Base-by-base conservation (phyloP, 2,113 vertebrate genomes). In the Psilopogon haemacephalus region DNA sequence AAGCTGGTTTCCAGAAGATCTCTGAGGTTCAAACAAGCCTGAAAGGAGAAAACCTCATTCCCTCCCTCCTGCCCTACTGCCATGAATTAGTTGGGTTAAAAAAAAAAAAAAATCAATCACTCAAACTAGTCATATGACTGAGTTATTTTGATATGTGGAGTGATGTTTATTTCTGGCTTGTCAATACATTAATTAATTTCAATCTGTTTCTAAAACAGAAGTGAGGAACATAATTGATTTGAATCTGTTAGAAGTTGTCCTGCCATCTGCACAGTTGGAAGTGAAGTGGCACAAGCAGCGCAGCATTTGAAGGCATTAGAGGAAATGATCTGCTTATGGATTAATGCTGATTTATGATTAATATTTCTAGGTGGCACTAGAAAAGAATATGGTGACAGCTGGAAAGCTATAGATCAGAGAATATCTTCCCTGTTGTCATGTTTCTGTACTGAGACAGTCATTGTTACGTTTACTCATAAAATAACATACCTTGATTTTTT, bases 131-230 rank as follows among this genome's bases (percentile, higher is more conserved):
- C 27, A 3, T 52, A 18, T 56, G 54, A 65, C 15, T 2, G n/a
- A 71, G 58, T 85, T 96, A 88, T 89, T 96, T 91, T 83, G 71
- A 76, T 95, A 23, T 0, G 6, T 79, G 63, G 18, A 87, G 82
- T 67, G 58, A 48, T 87, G 68, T 93, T 93, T 94, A 84, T 92
- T 78, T 86, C 84, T 59, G 78, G 37, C 74, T 89, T 80, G 82
- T 95, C 94, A 91, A 91, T 95, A 80, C 68, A 88, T 92, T 32
- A 91, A 92, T 92, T 92, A 59, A 84, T 95, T 89, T 89, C 83
- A 83, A 62, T 89, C 89, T 94, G 91, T 91, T 95, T 86, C 37
- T 89, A 81, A 91, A 94, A 44, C 87, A 95, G 79, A 94, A 88
- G 65, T 86, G 60, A 95, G 91, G 79, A 84, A 27, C 64, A 3